phyloP scores from a whole-genome alignment of 2,797 vertebrate species.

The Lophius americanus region DNA sequence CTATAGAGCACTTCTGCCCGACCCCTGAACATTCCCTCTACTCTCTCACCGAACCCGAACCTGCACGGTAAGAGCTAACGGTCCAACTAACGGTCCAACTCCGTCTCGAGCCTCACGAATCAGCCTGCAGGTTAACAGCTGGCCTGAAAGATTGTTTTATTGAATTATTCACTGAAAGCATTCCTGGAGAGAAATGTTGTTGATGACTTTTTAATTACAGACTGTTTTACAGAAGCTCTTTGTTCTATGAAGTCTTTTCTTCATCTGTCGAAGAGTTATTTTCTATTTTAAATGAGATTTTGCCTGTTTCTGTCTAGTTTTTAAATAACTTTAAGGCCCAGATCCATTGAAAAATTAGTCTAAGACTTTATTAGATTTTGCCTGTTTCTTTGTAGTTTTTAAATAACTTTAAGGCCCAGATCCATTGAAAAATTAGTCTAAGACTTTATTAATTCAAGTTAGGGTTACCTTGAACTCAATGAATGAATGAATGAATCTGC shows the following conservation, averaged over 20 bases:
- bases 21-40: conserved; percentile 40
- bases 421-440: too few relatives aligned
- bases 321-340: too few relatives aligned
- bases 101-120: neutral
- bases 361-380: neutral
- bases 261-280: neutral
- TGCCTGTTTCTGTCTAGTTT: neutral
- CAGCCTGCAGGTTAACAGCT: neutral
- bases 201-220: neutral
- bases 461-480: too few relatives aligned
- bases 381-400: neutral
- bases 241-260: neutral
- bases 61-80: conserved; percentile 64
- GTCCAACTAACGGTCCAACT: neutral
- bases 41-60: neutral
- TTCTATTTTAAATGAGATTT: neutral
- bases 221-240: neutral
- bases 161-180: neutral
- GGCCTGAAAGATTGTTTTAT: neutral
- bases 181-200: neutral
- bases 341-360: too few relatives aligned
- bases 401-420: neutral
- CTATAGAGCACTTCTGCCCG: conserved; percentile 3
- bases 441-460: too few relatives aligned
- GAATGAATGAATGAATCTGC: too few relatives aligned